Evolutionary conservation across 2,888 invertebrate species (phyloP).

Genomic region (Meliscaeva auricollis): DNA sequence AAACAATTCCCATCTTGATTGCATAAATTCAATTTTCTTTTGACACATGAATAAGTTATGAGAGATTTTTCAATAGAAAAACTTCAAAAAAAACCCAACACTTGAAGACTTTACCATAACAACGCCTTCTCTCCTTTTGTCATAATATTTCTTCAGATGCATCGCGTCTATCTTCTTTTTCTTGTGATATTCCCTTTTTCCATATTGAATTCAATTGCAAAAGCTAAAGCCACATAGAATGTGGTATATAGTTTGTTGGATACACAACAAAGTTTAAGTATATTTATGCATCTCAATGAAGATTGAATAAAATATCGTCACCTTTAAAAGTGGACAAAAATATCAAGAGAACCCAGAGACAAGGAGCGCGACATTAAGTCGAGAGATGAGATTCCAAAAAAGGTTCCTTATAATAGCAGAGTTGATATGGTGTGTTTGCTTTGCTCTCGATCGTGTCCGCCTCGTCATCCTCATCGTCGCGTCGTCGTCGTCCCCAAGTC

Average conservation of each 20-base stretch:
- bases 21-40: constrained; percentile 64
- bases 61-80: constrained; percentile 39
- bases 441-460: constrained; percentile 61
- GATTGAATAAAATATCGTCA: constrained; percentile 65
- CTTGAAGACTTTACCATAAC: constrained; percentile 24
- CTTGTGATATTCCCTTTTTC: constrained; percentile 29
- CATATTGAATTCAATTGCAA: constrained; percentile 42
- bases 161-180: constrained; percentile 26
- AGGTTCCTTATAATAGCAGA: constrained; percentile 43
- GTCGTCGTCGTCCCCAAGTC: not conserved
- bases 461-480: constrained; percentile 10
- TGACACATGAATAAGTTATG: constrained; percentile 70
- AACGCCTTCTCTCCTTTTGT: constrained; percentile 24
- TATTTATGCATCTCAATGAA: constrained; percentile 63
- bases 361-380: constrained; percentile 21
- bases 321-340: constrained; percentile 36
- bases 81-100: constrained; percentile 34
- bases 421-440: constrained; percentile 52
- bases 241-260: constrained; percentile 48
- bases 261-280: constrained; percentile 41
- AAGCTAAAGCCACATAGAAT: too few relatives aligned
- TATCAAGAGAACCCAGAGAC: not conserved
- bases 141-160: not conserved
- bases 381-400: constrained; percentile 63
- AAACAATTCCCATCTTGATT: constrained; percentile 55